phyloP scores from a whole-genome alignment of 2,113 vertebrate genomes.

The Corapipo altera region DNA sequence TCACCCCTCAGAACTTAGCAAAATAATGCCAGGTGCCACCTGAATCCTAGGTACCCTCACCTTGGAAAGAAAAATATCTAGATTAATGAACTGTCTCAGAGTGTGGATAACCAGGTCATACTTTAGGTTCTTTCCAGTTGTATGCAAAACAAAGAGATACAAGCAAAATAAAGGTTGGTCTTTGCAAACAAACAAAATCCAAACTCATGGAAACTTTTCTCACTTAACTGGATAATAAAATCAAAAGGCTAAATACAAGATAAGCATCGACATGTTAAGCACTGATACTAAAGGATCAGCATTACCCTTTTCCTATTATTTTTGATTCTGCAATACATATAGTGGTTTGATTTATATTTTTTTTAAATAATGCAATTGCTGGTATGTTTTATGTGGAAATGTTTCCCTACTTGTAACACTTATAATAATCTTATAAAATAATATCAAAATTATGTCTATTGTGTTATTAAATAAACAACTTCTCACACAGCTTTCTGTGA shows the following conservation, averaged over 20 bases:
- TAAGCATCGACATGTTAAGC: not conserved
- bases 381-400: not conserved
- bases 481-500: not conserved
- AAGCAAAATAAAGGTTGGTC: not conserved
- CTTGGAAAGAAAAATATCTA: not conserved
- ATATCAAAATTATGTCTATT: not conserved
- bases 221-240: not conserved
- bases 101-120: rapidly evolving
- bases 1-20: not conserved
- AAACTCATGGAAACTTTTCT: not conserved
- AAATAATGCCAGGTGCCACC: not conserved
- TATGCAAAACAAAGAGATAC: not conserved
- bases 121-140: not conserved
- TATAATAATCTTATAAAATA: not conserved
- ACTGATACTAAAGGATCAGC: not conserved
- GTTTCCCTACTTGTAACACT: not conserved
- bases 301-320: not conserved
- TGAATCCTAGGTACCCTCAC: not conserved
- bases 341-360: not conserved
- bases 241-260: not conserved
- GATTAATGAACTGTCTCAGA: not conserved
- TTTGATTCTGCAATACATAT: not conserved
- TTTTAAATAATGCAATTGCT: rapidly evolving
- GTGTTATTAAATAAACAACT: not conserved
- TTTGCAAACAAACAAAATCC: not conserved